Conservation (phyloP, 2,888 invertebrate species). For the Corythucha ciliata region DNA sequence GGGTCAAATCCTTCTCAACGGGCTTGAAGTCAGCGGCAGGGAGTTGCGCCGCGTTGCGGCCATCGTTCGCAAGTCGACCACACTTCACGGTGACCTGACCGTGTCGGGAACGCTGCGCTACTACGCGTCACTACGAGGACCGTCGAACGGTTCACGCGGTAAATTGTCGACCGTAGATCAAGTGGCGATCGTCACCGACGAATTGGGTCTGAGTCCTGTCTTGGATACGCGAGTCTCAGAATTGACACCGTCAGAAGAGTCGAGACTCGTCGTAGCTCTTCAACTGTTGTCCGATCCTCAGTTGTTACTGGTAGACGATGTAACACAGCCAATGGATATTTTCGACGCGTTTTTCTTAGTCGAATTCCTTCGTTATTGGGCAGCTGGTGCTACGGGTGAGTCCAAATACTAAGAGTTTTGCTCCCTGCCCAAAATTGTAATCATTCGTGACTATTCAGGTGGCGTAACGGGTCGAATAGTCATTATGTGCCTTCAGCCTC, state of each 20-base stretch:
- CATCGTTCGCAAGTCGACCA: conserved; percentile 63
- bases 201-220: conserved; percentile 81
- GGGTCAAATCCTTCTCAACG: conserved; percentile 64
- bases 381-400: conserved; percentile 41
- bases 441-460: conserved; percentile 30
- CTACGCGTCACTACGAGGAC: conserved; percentile 35
- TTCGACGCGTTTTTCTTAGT: conserved; percentile 93
- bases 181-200: conserved; percentile 80
- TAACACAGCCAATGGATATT: conserved; percentile 82
- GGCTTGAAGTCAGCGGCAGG: conserved; percentile 64
- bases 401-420: background rate
- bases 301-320: conserved; percentile 77
- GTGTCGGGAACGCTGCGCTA: conserved; percentile 82
- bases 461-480: conserved; percentile 59
- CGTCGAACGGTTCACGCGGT: conserved; percentile 32
- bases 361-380: conserved; percentile 89
- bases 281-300: conserved; percentile 79
- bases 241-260: conserved; percentile 77
- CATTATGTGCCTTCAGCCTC: conserved; percentile 83
- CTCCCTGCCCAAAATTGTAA: background rate
- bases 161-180: conserved; percentile 35
- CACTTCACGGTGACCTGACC: conserved; percentile 76
- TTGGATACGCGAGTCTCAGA: conserved; percentile 75
- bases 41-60: conserved; percentile 63
- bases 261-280: conserved; percentile 80